Conservation (phyloP, 2,113 vertebrate genomes). For the Menura novaehollandiae region DNA sequence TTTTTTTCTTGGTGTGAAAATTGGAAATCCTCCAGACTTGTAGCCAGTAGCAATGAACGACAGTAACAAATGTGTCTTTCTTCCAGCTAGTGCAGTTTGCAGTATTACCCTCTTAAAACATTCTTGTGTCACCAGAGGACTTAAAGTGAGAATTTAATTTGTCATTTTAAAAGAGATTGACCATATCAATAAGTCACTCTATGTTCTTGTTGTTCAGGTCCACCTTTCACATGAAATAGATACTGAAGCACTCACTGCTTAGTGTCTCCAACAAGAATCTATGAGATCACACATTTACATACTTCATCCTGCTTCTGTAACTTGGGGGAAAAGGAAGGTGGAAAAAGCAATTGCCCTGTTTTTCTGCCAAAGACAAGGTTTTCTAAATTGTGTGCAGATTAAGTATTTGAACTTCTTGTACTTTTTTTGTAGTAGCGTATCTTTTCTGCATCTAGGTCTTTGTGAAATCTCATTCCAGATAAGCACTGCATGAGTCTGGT, state of each 20-base stretch:
- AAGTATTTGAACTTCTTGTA: background rate
- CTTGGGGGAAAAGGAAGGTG: background rate
- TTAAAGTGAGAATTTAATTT: background rate
- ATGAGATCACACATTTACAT: background rate
- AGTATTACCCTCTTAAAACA: background rate
- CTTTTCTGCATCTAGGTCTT: background rate
- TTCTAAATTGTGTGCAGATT: background rate
- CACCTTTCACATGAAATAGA: background rate
- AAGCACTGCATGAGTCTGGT: background rate
- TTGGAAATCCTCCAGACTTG: background rate
- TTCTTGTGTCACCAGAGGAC: background rate
- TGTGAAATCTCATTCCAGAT: background rate
- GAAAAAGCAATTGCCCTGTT: background rate
- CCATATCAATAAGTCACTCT: background rate
- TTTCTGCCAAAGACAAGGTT: background rate
- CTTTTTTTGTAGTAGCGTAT: background rate
- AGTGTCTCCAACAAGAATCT: background rate
- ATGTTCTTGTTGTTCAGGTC: background rate
- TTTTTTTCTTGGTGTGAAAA: background rate
- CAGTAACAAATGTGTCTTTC: background rate
- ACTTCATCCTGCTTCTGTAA: background rate
- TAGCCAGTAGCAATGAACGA: background rate
- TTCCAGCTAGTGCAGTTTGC: background rate
- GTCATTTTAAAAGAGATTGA: background rate
- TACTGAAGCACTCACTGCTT: background rate